Base-by-base conservation (phyloP, 1,140 invertebrate species). In the Thrips palmi region DNA sequence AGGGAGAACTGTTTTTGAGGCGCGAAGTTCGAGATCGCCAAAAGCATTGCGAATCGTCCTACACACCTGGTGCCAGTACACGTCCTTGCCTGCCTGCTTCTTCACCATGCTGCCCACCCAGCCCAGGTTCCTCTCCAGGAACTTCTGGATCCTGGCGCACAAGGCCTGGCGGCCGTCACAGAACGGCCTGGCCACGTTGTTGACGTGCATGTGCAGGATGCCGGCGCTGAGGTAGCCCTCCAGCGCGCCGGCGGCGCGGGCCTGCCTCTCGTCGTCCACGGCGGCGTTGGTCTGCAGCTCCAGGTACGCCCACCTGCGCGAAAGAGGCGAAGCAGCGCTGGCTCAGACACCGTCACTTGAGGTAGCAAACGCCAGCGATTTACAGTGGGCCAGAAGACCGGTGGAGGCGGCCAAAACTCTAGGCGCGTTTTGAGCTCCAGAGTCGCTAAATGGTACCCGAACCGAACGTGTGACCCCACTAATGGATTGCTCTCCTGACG, bases 231-330 rank as follows among this genome's bases (percentile, higher is more conserved):
- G 51, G 41, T 51, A 62, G 0, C 74, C 75, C 53, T 79, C 77
- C 3, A 70, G 53, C 37, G 68, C 61, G 4, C 77, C 77, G 4
- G 74, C 75, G 12, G 67, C 65, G 49, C 70, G 76, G 0, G 71
- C 71, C 53, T 79, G 74, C 24, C 62, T 50, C 39, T 63, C 58
- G 56, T 70, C 64, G 19, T 49, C 47, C 31, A 45, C 54, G 17
- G 55, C 43, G 7, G 44, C 39, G 42, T 62, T 58, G 3, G 68
- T 63, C 37, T 63, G 55, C 1, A 72, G 43, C 44, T 71, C 66
- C 2, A 73, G 45, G 45, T 61, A 68, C 3, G 63, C 64, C 69
- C 70, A 73, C 20, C 71, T 72, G 40, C n/a, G n/a, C n/a, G n/a
- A n/a, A n/a, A n/a, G n/a, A n/a, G n/a, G n/a, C n/a, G n/a, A n/a